A percentile compares a stretch with the other conserved stretches of the same genome.
Conservation (phyloP, 2,888 invertebrate species). For the Cheiracanthium punctorium region DNA sequence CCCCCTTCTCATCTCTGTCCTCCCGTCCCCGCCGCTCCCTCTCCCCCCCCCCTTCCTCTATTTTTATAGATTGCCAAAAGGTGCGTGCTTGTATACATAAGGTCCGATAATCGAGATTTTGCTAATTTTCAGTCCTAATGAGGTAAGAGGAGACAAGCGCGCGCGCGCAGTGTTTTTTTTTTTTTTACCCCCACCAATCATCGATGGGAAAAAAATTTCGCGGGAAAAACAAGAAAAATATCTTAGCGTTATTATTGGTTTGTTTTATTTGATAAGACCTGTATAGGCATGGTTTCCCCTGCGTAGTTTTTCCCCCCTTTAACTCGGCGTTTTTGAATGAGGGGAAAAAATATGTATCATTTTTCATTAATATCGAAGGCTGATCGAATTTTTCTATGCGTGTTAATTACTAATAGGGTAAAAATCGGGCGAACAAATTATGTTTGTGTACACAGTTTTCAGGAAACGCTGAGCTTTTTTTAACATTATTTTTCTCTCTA, state of each 20-base stretch:
- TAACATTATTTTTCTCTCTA: not conserved
- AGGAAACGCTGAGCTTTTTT: not conserved
- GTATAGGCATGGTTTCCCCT: slow-evolving; percentile 25
- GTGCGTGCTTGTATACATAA: not conserved
- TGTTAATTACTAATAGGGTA: slow-evolving; percentile 64
- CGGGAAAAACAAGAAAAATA: slow-evolving; percentile 25
- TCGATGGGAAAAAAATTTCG: not conserved
- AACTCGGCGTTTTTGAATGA: not conserved
- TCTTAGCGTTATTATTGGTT: slow-evolving; percentile 65
- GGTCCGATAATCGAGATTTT: slow-evolving; percentile 50
- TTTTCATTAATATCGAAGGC: slow-evolving; percentile 65
- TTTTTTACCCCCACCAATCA: slow-evolving; percentile 49
- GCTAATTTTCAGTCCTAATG: slow-evolving; percentile 64
- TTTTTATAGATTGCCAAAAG: slow-evolving; percentile 61
- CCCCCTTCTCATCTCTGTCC: no score
- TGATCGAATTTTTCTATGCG: slow-evolving; percentile 49
- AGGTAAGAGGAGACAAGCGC: not conserved
- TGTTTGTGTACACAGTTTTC: slow-evolving; percentile 25
- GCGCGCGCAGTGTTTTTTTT: no score
- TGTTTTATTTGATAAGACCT: slow-evolving; percentile 66
- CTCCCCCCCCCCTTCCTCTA: not conserved
- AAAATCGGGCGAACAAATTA: slow-evolving; percentile 38
- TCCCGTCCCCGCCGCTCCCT: no score
- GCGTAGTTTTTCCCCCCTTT: not conserved
- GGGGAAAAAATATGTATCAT: slow-evolving; percentile 5